Conservation (phyloP, 2,888 invertebrate species). For the Folsomia candida region DNA sequence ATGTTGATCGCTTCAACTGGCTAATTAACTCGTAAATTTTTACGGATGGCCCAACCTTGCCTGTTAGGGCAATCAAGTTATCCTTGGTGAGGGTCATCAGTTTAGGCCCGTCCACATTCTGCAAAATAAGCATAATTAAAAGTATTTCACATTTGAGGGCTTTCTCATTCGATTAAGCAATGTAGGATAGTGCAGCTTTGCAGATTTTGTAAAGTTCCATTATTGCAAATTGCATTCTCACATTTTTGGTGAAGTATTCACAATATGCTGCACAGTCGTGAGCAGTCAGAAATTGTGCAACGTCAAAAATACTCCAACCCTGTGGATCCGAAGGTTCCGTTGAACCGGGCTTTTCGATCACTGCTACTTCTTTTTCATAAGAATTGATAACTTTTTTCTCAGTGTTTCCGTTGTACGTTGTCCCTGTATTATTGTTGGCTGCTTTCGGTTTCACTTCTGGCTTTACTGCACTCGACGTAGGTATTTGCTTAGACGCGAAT, state of each 20-base stretch:
- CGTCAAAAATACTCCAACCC: slow-evolving; percentile 80
- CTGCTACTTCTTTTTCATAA: no score
- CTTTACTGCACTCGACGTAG: background rate
- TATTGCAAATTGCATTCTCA: slow-evolving; percentile 50
- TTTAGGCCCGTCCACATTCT: slow-evolving; percentile 77
- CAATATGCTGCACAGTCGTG: slow-evolving; percentile 72
- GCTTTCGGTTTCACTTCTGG: background rate
- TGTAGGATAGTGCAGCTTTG: no score
- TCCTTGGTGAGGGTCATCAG: slow-evolving; percentile 81
- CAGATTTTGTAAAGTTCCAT: background rate
- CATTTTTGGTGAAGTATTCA: slow-evolving; percentile 61
- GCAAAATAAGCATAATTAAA: slow-evolving; percentile 51
- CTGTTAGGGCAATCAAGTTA: slow-evolving; percentile 82
- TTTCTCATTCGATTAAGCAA: background rate
- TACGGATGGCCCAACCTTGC: slow-evolving; percentile 91
- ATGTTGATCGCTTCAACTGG: slow-evolving; percentile 81
- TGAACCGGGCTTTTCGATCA: slow-evolving; percentile 61
- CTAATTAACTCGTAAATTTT: slow-evolving; percentile 91
- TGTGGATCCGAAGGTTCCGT: slow-evolving; percentile 62
- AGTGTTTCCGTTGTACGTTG: no score
- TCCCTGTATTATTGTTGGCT: no score
- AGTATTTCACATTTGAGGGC: background rate
- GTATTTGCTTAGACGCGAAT: background rate
- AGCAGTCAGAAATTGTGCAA: slow-evolving; percentile 81
- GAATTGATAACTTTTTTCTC: no score